Evolutionary conservation across 2,888 invertebrate genomes (phyloP), one percentile per base, ranked within the genome.

Genomic region (Xanthia icteritia): DNA sequence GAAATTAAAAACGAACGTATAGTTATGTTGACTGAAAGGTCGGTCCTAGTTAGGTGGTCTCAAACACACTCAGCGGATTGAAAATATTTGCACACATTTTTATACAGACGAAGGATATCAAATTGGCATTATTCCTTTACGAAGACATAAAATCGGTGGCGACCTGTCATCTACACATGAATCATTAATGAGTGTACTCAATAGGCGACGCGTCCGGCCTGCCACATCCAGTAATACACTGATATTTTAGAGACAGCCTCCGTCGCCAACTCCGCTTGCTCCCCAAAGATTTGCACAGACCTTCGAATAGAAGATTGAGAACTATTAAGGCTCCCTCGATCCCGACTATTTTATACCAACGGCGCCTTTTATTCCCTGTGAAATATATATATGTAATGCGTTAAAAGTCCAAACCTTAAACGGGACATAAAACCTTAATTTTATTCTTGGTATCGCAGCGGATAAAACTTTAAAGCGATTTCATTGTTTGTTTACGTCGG

Each of bases 271-370:
- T 69, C 71, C 72, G 69, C 75, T 73, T 64, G 83, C 80, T 91
- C 91, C 90, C 91, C 79, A 74, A 85, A 92, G 92, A 90, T 92
- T 93, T 92, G 87, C 89, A 87, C 89, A 83, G 82, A 88, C 86
- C 88, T 91, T 84, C 89, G 85, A 88, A 89, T 86, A 85, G 90
- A 92, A 93, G 92, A 93, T 93, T 92, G 92, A 89, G 90, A 91
- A 92, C 92, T 92, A 93, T 93, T 93, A 92, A 92, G 90, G 89
- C 84, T 86, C 85, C 81, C 86, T 86, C 83, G 84, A 83, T 78
- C 85, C 88, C 87, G 89, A 64, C 66, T 67, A 89, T 91, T 87
- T 83, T 82, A 90, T 89, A 91, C 90, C 89, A 91, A 88, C 88
- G 82, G 79, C 82, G 81, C 79, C 81, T 86, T 86, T 84, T 85